A percentile compares a stretch with the other conserved stretches of the same genome.
These are phyloP conservation scores for Ennomos erosarius DNA, from an alignment of 2,888 invertebrate genomes.

Conservation along the genomic window DNA sequence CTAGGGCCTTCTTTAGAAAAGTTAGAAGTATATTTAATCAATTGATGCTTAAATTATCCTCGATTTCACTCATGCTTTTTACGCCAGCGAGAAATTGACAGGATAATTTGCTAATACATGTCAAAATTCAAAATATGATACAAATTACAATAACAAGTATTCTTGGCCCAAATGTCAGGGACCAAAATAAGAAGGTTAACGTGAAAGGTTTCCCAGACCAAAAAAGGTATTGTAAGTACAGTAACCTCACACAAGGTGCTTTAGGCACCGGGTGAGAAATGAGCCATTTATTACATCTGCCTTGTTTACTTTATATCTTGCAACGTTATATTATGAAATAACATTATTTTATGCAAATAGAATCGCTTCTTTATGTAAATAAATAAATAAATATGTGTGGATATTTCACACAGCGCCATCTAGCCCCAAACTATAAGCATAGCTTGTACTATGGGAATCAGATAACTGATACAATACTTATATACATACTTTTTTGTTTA, in stretches of 20 bases:
- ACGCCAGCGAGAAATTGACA: no score
- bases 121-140: slow-evolving; percentile 15
- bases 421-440: no score
- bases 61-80: no score
- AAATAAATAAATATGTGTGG: no score
- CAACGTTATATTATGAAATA: not conserved
- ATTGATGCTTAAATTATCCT: no score
- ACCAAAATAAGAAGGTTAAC: slow-evolving; percentile 60
- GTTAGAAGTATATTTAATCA: no score
- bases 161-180: slow-evolving; percentile 51
- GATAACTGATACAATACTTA: no score
- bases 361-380: no score
- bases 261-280: slow-evolving; percentile 59
- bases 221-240: slow-evolving; percentile 56
- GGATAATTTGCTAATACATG: slow-evolving; percentile 12
- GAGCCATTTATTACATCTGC: slow-evolving; percentile 55
- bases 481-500: no score
- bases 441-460: no score
- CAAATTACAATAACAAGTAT: slow-evolving; percentile 36
- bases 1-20: not conserved
- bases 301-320: slow-evolving; percentile 36
- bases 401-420: no score
- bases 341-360: no score
- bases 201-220: slow-evolving; percentile 57
- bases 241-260: slow-evolving; percentile 61